These are phyloP conservation scores for Gambelia wislizenii DNA, from an alignment of 2,797 vertebrate species.

Conservation along the genomic window DNA sequence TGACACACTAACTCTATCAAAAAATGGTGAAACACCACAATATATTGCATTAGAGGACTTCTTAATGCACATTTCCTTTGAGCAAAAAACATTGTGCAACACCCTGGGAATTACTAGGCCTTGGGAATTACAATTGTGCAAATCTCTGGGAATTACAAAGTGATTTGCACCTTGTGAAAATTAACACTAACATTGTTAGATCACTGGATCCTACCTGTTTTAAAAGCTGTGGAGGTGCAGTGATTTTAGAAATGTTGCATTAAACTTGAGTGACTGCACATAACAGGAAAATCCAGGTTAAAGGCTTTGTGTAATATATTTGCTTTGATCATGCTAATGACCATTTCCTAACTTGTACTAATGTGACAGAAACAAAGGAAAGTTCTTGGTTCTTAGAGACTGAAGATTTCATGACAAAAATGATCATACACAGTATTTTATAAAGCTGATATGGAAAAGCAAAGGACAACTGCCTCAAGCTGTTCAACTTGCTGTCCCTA, in stretches of 20 bases:
- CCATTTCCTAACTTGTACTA: constrained; percentile 25
- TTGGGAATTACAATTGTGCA: background rate
- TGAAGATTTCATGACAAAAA: constrained; percentile 30
- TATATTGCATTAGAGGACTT: too few species aligned
- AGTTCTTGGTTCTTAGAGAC: background rate
- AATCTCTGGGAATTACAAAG: background rate
- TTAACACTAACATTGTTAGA: background rate
- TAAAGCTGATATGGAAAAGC: constrained; percentile 9
- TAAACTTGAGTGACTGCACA: background rate
- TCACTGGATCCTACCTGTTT: background rate
- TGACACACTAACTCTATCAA: too few species aligned
- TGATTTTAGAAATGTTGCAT: background rate
- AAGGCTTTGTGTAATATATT: constrained; percentile 20
- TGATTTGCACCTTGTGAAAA: background rate
- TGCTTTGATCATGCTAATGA: constrained; percentile 30
- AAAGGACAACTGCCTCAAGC: constrained; percentile 13
- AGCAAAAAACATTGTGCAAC: too few species aligned
- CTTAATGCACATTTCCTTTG: too few species aligned
- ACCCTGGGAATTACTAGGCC: too few species aligned
- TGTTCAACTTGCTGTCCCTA: background rate
- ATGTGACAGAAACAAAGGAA: constrained; percentile 23
- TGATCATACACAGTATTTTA: background rate
- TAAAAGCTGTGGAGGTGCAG: background rate
- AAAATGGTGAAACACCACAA: too few species aligned
- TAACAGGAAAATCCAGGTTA: background rate